Evolutionary conservation across 2,888 invertebrate genomes (phyloP), one percentile per base, ranked within the genome.

Genomic region (Eupithecia insigniata): DNA sequence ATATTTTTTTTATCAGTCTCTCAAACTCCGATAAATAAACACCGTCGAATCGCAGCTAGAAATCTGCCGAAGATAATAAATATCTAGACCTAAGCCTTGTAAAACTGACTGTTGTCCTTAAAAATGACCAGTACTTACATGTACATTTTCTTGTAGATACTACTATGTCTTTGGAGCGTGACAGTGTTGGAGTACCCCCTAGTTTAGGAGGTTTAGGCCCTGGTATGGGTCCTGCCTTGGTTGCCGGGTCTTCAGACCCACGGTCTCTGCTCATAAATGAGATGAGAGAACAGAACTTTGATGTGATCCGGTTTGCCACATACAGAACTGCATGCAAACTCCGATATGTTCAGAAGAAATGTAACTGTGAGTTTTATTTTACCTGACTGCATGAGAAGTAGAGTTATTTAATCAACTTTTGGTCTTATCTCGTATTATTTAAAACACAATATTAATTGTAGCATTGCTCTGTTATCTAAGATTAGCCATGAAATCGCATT

Each of bases 281-380:
- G 91, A 96, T 98, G 96, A 96, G 98, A 79, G 96, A 97, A 81
- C 98, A 98, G 90, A 98, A 98, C 91, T 99, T 98, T 89, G 99
- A 99, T 92, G 96, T 98, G 77, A 99, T 99, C 85, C 96, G 99
- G 83, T 99, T 99, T 92, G 98, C 99, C 64, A 99, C 99, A 1
- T 99, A 99, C 92, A 96, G 99, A 79, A 99, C 99, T 5, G 99
- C 99, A 12, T 99, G 98, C 87, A 99, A 99, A 92, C 95, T 99
- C 71, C 95, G 99, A 83, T 99, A 99, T 93, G 98, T 99, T 76
- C 99, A 99, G 94, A 99, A 99, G 92, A 99, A 99, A 93, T 98
- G 99, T 83, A 98, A 99, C 90, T 95, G 98, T 99, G 94, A 97
- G 98, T 90, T 71, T 82, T 39, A 1, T 39, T 60, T 30, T 39